Percentiles rank a stretch among this genome's conserved stretches.
Evolutionary conservation across 2,113 vertebrate species (phyloP).

Genomic region (Phycodurus eques): DNA sequence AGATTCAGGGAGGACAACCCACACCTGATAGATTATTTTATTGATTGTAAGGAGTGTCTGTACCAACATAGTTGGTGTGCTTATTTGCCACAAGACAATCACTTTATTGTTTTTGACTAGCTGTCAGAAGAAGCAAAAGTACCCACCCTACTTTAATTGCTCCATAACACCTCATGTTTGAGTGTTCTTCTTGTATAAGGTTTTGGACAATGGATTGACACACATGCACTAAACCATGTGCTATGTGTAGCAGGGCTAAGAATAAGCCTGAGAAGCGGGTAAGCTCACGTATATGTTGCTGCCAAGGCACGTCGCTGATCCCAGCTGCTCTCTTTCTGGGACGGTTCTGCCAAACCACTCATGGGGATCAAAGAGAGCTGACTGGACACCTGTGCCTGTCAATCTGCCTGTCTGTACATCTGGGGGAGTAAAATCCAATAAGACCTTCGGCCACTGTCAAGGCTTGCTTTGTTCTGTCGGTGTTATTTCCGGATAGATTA

Average conservation of each 20-base stretch:
- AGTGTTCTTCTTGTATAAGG: not conserved
- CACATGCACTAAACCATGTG: slow-evolving; percentile 2
- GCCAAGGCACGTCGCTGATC: slow-evolving; percentile 46
- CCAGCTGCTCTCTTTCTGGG: slow-evolving; percentile 42
- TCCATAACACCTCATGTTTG: not conserved
- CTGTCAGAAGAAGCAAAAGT: slow-evolving; percentile 30
- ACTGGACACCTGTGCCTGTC: slow-evolving; percentile 44
- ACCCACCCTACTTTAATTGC: slow-evolving; percentile 14
- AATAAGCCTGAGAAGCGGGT: slow-evolving; percentile 35
- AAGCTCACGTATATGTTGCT: slow-evolving; percentile 17
- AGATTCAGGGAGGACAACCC: too few relatives aligned
- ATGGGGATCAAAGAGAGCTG: slow-evolving; percentile 48
- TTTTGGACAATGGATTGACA: slow-evolving; percentile 1
- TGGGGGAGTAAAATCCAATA: slow-evolving; percentile 20
- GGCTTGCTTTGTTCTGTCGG: slow-evolving; percentile 4
- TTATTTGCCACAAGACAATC: slow-evolving; percentile 1
- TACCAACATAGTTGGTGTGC: not conserved
- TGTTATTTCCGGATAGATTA: slow-evolving; percentile 20
- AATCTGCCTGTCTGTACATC: slow-evolving; percentile 23
- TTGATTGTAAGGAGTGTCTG: too few relatives aligned
- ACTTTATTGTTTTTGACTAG: slow-evolving; percentile 8
- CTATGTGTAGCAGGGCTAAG: slow-evolving; percentile 24
- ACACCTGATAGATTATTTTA: too few relatives aligned
- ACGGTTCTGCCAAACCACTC: slow-evolving; percentile 35
- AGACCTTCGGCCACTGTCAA: not conserved